Conservation (phyloP, 2,797 vertebrate species). For the Ctenopoma kingsleyae region DNA sequence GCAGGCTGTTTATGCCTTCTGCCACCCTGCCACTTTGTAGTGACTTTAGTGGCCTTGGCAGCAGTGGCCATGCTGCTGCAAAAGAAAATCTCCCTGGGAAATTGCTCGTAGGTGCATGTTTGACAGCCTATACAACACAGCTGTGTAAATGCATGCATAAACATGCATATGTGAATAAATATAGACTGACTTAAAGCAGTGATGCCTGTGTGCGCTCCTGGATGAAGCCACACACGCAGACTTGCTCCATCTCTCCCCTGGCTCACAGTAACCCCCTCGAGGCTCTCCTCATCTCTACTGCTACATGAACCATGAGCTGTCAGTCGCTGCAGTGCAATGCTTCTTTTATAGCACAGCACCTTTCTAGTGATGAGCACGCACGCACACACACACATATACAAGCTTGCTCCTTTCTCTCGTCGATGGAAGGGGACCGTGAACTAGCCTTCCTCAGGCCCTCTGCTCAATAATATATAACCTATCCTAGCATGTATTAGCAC, state of each 20-base stretch:
- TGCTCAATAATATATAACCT: slow-evolving; percentile 49
- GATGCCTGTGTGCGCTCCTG: background rate
- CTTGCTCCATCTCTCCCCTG: background rate
- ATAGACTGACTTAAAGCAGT: slow-evolving; percentile 25
- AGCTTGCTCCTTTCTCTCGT: background rate
- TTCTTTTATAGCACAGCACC: slow-evolving; percentile 37
- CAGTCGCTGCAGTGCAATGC: slow-evolving; percentile 35
- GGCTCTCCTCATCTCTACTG: slow-evolving; percentile 26
- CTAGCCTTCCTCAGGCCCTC: slow-evolving; percentile 1
- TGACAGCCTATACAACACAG: slow-evolving; percentile 36
- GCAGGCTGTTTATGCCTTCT: slow-evolving; percentile 59
- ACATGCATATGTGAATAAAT: slow-evolving; percentile 35
- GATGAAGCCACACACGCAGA: slow-evolving; percentile 23
- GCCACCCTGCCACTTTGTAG: slow-evolving; percentile 48
- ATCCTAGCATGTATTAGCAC: slow-evolving; percentile 29
- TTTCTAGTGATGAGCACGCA: slow-evolving; percentile 21
- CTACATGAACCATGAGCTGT: slow-evolving; percentile 64
- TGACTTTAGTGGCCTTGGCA: slow-evolving; percentile 63
- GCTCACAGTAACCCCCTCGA: slow-evolving; percentile 6
- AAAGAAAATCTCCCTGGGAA: slow-evolving; percentile 38
- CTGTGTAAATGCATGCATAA: slow-evolving; percentile 41
- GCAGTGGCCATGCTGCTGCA: slow-evolving; percentile 15
- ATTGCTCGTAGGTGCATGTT: slow-evolving; percentile 46
- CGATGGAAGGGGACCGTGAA: slow-evolving; percentile 34
- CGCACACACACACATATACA: slow-evolving; percentile 16